Base-by-base conservation (phyloP, 2,113 vertebrate genomes). In the Motacilla tschutschensis region DNA sequence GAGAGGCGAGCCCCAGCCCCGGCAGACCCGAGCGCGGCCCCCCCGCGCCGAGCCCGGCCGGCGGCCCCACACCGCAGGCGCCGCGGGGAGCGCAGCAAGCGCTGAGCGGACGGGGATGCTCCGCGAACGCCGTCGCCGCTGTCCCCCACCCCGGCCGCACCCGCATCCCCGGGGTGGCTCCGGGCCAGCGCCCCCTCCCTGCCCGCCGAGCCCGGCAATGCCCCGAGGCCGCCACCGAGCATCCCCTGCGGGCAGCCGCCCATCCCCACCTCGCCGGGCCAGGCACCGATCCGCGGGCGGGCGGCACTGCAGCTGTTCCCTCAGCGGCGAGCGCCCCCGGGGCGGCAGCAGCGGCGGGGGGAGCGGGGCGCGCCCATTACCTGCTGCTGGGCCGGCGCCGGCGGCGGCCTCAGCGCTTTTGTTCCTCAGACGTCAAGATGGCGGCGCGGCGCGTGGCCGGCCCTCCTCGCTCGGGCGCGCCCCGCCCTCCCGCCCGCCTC, bases 381-480 rank as follows among this genome's bases (percentile, higher is more conserved):
- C 95, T 96, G 89, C 1, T 38, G 31, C 54, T 28, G 64, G 17
- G 38, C 70, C 89, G 20, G 40, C 50, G 17, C 38, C 91, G 3
- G 50, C 75, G 4, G 57, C 55, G 62, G 15, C 96, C 92, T 92
- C 80, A 65, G 74, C 60, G 87, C 97, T 96, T 96, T 97, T 97
- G 97, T 97, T 97, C 92, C 94, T 94, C 79, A 91, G 76, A 70
- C 44, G 91, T 33, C 92, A 97, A 97, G 88, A 97, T 97, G 96
- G 97, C 97, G 94, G 91, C 89, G 26, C 65, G 22, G 53, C 54
- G 33, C 51, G 57, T 73, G 58, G 78, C 69, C 60, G 88, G 81
- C 94, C 95, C 91, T 85, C 90, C 93, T 87, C 76, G 44, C 86
- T 48, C 44, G 60, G 19, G 41, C 71, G 14, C 65, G 72, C 83